Percentiles rank a stretch among this genome's conserved stretches.
Conservation (phyloP, 2,888 invertebrate genomes). For the Drosophila mayaguana region DNA sequence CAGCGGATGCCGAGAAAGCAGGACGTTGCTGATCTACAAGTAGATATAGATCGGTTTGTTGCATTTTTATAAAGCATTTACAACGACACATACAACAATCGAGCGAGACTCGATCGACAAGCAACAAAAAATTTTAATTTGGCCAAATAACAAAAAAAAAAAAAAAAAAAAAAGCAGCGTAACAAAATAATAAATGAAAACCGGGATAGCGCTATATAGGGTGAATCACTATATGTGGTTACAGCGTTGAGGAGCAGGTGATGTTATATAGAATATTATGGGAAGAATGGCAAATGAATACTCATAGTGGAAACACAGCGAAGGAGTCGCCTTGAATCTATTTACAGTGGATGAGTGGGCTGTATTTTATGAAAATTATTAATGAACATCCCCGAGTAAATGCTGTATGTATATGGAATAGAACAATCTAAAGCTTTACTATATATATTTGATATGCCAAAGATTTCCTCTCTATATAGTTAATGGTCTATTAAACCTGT, state of each 20-base stretch:
- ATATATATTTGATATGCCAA: background rate
- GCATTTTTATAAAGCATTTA: constrained; percentile 65
- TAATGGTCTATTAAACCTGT: background rate
- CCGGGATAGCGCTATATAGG: constrained; percentile 31
- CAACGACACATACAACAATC: constrained; percentile 63
- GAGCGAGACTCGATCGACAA: constrained; percentile 48
- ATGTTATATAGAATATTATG: constrained; percentile 20
- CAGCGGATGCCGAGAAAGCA: constrained; percentile 86
- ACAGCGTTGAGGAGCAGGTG: constrained; percentile 14
- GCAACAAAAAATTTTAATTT: constrained; percentile 69
- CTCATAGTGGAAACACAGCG: background rate
- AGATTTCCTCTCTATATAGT: background rate
- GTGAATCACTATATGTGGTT: constrained; percentile 36
- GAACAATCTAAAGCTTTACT: background rate
- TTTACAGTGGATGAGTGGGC: constrained; percentile 1
- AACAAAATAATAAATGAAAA: constrained; percentile 33
- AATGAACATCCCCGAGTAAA: background rate
- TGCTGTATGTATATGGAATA: background rate
- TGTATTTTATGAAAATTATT: constrained; percentile 1
- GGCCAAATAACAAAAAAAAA: constrained; percentile 65
- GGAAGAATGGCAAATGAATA: background rate
- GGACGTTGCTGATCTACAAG: constrained; percentile 86
- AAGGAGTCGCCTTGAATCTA: background rate
- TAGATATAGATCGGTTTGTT: constrained; percentile 83
- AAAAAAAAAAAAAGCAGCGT: constrained; percentile 24